Percentiles rank a stretch among this genome's conserved stretches.
Conservation (phyloP, 2,113 vertebrate genomes). For the Gymnarchus niloticus region DNA sequence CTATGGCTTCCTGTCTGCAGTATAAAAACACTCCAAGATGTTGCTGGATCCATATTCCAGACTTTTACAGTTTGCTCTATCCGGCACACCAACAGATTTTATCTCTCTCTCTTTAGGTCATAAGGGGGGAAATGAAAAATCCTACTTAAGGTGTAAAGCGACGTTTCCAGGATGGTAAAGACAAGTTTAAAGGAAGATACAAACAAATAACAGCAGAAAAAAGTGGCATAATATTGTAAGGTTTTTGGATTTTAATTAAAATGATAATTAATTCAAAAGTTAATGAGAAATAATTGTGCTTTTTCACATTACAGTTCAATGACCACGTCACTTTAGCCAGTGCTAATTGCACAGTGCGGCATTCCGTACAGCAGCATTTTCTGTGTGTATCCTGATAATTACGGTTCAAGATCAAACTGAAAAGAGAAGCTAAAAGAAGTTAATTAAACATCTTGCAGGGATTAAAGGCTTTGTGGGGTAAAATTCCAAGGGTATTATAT, state of each 20-base stretch:
- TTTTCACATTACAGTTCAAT: conserved; percentile 21
- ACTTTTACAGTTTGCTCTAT: background rate
- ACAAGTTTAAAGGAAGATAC: background rate
- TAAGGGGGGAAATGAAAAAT: background rate
- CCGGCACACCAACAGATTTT: background rate
- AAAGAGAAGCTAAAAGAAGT: background rate
- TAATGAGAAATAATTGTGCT: conserved; percentile 18
- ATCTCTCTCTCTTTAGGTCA: background rate
- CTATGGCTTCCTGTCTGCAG: background rate
- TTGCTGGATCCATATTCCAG: conserved; percentile 1
- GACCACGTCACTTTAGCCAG: conserved; percentile 30
- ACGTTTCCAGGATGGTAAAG: background rate
- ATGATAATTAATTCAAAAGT: background rate
- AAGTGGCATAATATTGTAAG: background rate
- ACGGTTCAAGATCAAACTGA: conserved; percentile 19
- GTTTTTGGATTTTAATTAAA: background rate
- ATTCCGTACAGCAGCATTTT: background rate
- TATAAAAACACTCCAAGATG: background rate
- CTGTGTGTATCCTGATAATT: conserved; percentile 24
- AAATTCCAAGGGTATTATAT: background rate
- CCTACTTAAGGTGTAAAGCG: background rate
- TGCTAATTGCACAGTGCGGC: conserved; percentile 25
- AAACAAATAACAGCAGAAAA: background rate
- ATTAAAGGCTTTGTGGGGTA: background rate
- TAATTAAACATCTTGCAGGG: background rate